These are phyloP conservation scores for Scyliorhinus canicula DNA, from an alignment of 2,797 vertebrate genomes.

Conservation along the genomic window DNA sequence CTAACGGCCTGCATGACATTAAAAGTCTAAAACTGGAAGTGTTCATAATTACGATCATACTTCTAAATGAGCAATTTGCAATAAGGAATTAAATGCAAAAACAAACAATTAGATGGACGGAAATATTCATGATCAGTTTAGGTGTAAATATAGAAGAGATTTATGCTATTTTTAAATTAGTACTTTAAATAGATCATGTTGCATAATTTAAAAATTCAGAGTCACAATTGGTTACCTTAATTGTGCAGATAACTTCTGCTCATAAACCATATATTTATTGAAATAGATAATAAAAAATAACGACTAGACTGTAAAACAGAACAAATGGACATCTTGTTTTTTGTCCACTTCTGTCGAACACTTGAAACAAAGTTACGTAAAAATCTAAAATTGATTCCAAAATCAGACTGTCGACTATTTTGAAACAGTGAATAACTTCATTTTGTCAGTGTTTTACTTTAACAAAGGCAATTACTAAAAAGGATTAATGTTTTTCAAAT, in stretches of 20 bases:
- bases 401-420: neutral
- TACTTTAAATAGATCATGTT: neutral
- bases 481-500: neutral
- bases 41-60: neutral
- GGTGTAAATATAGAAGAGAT: neutral
- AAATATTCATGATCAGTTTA: neutral
- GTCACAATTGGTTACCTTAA: neutral
- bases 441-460: neutral
- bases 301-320: neutral
- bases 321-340: neutral
- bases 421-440: neutral
- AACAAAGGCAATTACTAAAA: neutral
- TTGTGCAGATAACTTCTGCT: neutral
- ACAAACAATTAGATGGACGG: neutral
- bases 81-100: neutral
- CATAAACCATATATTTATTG: neutral
- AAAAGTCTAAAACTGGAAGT: neutral
- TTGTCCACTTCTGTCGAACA: neutral
- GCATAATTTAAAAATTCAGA: neutral
- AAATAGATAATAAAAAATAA: neutral
- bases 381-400: neutral
- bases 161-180: neutral
- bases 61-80: neutral
- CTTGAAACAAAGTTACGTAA: neutral
- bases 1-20: neutral